Evolutionary conservation across 2,113 vertebrate genomes (phyloP), one percentile per base, ranked within the genome.

Genomic region (Nerophis lumbriciformis): DNA sequence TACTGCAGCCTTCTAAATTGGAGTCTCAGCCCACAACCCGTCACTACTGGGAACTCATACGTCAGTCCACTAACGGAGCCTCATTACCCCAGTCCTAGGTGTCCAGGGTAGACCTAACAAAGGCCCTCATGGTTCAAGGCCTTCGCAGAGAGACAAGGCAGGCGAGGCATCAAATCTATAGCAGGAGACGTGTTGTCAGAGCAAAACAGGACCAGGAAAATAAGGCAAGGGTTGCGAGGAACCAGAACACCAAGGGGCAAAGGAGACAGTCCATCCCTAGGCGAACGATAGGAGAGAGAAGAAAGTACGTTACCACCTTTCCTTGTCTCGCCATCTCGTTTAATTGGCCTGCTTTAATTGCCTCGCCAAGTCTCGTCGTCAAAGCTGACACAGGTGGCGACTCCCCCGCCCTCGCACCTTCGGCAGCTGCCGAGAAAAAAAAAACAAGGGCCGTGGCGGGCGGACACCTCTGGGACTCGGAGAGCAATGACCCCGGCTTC

Each of bases 81-180:
- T 86, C 83, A 87, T 89, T 85, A 89, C 66, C 70, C 73, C 78
- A 88, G 79, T 74, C 75, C 65, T 71, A 74, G 81, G 76, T 69
- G 65, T 78, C 79, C 75, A 73, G 71, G 52, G 77, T 74, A 71
- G 75, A 71, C 66, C 73, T 87, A 88, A 89, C 79, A 87, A 91
- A 85, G 87, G 73, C 83, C 83, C 77, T 72, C 75, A 66, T n/a
- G 15, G 69, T 74, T 61, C 72, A 72, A 61, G 57, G 67, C 75
- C 63, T 52, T 63, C 66, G 73, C 47, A 13, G 61, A 28, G 65
- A 71, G 78, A 58, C 8, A 1, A 38, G 62, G 44, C 59, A 61
- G 69, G 59, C 55, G 53, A 76, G 81, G 80, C 79, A 77, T 71
- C 68, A 71, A 68, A 84, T 88, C 86, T 50, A 83, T 84, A 86